Evolutionary conservation across 2,113 vertebrate genomes (phyloP), one percentile per base, ranked within the genome.

Genomic region (Nesoenas mayeri): DNA sequence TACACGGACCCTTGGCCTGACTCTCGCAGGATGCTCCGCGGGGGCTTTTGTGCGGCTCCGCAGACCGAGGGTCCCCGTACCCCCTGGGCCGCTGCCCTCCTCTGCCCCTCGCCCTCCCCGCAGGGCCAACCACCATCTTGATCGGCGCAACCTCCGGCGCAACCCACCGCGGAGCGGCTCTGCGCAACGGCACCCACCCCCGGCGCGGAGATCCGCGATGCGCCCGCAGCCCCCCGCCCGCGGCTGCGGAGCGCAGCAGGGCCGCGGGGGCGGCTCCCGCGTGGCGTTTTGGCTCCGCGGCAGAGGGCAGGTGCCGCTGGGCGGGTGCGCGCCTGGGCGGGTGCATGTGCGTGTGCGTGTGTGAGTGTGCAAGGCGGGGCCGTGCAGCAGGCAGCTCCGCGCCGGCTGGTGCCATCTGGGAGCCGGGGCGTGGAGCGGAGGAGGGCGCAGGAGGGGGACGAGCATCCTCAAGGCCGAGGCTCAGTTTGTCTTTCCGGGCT

Each of bases 401-500:
- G 80, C 50, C 80, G 56, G 89, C 85, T 82, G 91, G 74, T 89
- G 78, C 81, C 81, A 58, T 44, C 42, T 44, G 42, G 42, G 42
- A 44, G 42, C 79, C 79, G 72, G 85, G 85, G 89, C 77, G 92
- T 70, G 89, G 81, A 75, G 81, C 77, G 78, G 81, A 21, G 83
- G 87, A 36, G 73, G 57, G 80, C 11, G 88, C 66, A 12, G 93
- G 72, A 34, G 32, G 47, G 40, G 34, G 19, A 36, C 47, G 92
- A 71, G 92, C 86, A 80, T 89, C 85, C 78, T 87, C 78, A 36
- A 42, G 85, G 81, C 89, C 73, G 78, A 77, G 48, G 67, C 62
- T 62, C 22, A 36, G 32, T 40, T 54, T 29, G 62, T 53, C 42
- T 75, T 29, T 42, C 42, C 21, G 61, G n/a, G 78, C 70, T 79